These are phyloP conservation scores for Avahi laniger DNA, from an alignment of 2,797 vertebrate species.

Conservation along the genomic window DNA sequence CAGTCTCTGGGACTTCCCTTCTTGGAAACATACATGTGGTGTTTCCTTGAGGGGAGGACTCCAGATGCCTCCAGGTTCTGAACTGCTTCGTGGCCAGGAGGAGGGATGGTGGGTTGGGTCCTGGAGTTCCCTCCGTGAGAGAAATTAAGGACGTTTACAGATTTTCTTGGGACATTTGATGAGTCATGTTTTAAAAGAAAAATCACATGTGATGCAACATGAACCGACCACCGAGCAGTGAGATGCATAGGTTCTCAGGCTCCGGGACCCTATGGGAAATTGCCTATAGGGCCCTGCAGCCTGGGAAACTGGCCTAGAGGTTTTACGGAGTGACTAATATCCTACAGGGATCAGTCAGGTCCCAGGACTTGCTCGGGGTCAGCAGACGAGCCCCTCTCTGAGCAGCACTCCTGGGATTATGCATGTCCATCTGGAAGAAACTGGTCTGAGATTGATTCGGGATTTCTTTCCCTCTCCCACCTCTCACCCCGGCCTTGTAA, in stretches of 20 bases:
- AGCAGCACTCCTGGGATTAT: constrained; percentile 45
- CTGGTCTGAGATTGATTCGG: background rate
- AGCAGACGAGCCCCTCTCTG: constrained; percentile 16
- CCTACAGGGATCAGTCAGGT: constrained; percentile 61
- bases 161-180: background rate
- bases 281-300: constrained; percentile 46
- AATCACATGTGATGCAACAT: constrained; percentile 17
- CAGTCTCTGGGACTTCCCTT: background rate
- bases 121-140: background rate
- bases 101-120: background rate
- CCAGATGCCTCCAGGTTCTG: background rate
- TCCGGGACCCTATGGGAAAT: constrained; percentile 68
- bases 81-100: background rate
- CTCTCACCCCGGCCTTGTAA: constrained; percentile 12
- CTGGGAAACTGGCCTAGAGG: constrained; percentile 70
- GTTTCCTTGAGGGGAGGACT: background rate
- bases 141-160: background rate
- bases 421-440: constrained; percentile 68
- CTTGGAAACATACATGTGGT: background rate
- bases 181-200: constrained; percentile 29
- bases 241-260: constrained; percentile 69
- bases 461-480: background rate
- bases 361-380: constrained; percentile 53
- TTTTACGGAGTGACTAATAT: constrained; percentile 74
- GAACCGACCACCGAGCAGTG: background rate